These are phyloP conservation scores for Apeira syringaria DNA, from an alignment of 2,888 invertebrate genomes.

Conservation along the genomic window DNA sequence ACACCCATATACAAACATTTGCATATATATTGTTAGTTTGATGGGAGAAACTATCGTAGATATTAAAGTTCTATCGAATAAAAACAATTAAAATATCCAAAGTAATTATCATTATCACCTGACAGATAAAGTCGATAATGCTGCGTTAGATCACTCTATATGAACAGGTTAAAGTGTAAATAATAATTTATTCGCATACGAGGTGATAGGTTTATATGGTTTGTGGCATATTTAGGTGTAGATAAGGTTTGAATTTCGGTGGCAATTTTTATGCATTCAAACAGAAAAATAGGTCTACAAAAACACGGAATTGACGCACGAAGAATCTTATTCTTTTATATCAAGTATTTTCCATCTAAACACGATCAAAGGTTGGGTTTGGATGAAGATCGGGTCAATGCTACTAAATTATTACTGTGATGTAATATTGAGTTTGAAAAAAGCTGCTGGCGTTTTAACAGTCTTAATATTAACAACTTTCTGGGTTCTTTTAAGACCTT, in stretches of 20 bases:
- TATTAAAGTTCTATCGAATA: too few relatives aligned
- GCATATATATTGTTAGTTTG: too few relatives aligned
- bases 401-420: neutral
- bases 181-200: too few relatives aligned
- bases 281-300: neutral
- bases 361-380: neutral
- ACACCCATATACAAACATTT: too few relatives aligned
- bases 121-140: too few relatives aligned
- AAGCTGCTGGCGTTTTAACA: neutral
- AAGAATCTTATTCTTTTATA: neutral
- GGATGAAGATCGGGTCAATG: neutral
- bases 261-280: neutral
- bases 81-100: too few relatives aligned
- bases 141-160: too few relatives aligned
- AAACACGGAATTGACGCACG: constrained; percentile 15
- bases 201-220: too few relatives aligned
- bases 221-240: too few relatives aligned
- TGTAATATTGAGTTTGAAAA: neutral
- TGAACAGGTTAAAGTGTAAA: too few relatives aligned
- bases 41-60: too few relatives aligned
- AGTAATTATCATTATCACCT: too few relatives aligned
- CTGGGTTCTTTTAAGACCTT: neutral
- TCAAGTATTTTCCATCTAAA: neutral
- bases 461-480: neutral
- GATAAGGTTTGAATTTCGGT: neutral